Base-by-base conservation (phyloP, 2,113 vertebrate genomes). In the Engraulis encrasicolus region DNA sequence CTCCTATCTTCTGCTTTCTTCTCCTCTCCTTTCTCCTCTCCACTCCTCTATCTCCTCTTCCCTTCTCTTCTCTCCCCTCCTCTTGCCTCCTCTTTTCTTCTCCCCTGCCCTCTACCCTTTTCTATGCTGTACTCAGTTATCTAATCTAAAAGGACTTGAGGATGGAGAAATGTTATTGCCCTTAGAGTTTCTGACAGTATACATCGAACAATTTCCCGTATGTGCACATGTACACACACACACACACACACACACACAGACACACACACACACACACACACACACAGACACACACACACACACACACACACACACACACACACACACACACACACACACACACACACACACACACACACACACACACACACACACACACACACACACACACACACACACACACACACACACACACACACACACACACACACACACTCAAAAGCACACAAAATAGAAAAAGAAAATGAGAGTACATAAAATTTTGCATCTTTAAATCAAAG, bases 1-100 rank as follows among this genome's bases (percentile, higher is more conserved):
- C 34, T 14, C 34, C 20, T n/a, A 12, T 77, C 71, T 49, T 34
- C 78, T 78, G 71, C 54, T 54, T 20, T 45, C 34, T 78, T 23
- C 71, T 48, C 66, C 79, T 38, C 45, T 78, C 78, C 78, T 15
- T 61, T 74, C 78, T 83, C 79, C n/a, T 78, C 38, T 79, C 34
- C 61, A 38, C n/a, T 14, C 27, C 82, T 78, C 61, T 50, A 40
- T 77, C 61, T 54, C 17, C 50, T 20, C 40, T 27, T 20, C 20
- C 0, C 54, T n/a, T 6, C 54, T 15, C 27, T 14, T 34, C 27
- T 23, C n/a, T 15, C 66, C 66, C 19, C 52, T 54, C 52, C 19
- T 54, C 19, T 54, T 4, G 18, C 17, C 66, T 34, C 58, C 58
- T 23, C 52, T 19, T 54, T 18, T 54, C 17, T 20, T 15, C 66